Evolutionary conservation across 2,888 invertebrate genomes (phyloP).

Genomic region (Drosophila merina): DNA sequence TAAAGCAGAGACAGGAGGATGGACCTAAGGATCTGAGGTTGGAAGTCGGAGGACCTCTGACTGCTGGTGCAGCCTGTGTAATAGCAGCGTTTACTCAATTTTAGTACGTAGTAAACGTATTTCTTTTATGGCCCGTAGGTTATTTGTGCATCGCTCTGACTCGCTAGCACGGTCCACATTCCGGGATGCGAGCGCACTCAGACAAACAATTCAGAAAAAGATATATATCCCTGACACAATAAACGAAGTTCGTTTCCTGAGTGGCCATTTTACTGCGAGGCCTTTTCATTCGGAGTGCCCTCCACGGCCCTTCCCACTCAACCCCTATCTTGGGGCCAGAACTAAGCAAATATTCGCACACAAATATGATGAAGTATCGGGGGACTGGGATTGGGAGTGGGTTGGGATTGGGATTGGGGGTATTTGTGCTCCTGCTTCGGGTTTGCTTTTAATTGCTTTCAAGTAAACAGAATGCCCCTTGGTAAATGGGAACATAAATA

Average conservation of each 20-base stretch:
- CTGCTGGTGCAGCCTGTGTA: constrained; percentile 69
- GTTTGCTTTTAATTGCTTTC: constrained; percentile 74
- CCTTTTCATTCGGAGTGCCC: constrained; percentile 55
- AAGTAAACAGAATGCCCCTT: constrained; percentile 74
- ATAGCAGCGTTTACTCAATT: constrained; percentile 78
- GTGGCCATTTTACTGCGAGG: constrained; percentile 77
- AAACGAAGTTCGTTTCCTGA: constrained; percentile 79
- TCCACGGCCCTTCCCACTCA: constrained; percentile 6
- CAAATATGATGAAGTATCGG: constrained; percentile 73
- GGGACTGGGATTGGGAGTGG: constrained; percentile 7
- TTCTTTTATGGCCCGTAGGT: constrained; percentile 70
- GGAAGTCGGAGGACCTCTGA: constrained; percentile 41
- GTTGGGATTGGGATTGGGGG: background rate
- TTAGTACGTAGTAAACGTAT: constrained; percentile 78
- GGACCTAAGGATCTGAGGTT: constrained; percentile 13
- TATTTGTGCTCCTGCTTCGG: constrained; percentile 35
- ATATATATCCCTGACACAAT: constrained; percentile 76
- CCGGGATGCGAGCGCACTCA: constrained; percentile 48
- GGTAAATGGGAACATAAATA: constrained; percentile 73
- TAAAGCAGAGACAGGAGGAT: background rate
- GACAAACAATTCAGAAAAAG: constrained; percentile 58
- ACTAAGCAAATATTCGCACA: constrained; percentile 67
- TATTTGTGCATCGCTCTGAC: constrained; percentile 68
- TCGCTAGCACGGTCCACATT: constrained; percentile 55
- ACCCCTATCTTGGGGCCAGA: constrained; percentile 41